Conservation (phyloP, 2,888 invertebrate genomes). For the Cephonodes hylas region DNA sequence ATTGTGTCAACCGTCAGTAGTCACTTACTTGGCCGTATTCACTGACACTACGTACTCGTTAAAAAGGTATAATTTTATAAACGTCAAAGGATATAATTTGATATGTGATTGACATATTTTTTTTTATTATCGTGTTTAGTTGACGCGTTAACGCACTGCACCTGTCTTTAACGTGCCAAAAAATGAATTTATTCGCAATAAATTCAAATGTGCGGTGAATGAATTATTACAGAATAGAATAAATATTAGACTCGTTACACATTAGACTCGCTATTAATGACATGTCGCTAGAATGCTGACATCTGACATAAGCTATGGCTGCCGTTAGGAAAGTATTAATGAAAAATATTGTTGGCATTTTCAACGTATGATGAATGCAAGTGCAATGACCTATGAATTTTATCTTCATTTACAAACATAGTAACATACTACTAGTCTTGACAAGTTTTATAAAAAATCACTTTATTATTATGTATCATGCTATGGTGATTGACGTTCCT, state of each 20-base stretch:
- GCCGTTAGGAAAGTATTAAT: background rate
- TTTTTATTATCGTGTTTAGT: conserved; percentile 23
- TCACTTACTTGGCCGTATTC: conserved; percentile 25
- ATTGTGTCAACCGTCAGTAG: conserved; percentile 31
- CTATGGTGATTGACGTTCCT: background rate
- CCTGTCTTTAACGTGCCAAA: conserved; percentile 9
- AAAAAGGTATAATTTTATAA: conserved; percentile 41
- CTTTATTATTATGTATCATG: too few species aligned
- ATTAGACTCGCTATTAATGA: background rate
- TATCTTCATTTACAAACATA: background rate
- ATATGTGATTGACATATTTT: conserved; percentile 49
- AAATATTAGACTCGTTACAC: background rate
- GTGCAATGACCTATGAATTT: background rate
- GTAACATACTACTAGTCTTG: too few species aligned
- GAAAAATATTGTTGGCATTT: background rate
- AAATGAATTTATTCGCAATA: conserved; percentile 14
- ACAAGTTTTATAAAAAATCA: too few species aligned
- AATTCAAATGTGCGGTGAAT: background rate
- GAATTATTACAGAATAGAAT: background rate
- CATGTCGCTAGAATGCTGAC: background rate
- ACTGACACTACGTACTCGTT: conserved; percentile 40
- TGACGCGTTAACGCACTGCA: background rate
- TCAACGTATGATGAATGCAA: background rate
- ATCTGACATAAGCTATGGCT: background rate
- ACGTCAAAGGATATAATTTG: conserved; percentile 42